A percentile compares a stretch with the other conserved stretches of the same genome.
phyloP scores from a whole-genome alignment of 2,113 vertebrate genomes.

The Oxygymnocypris stewartii region DNA sequence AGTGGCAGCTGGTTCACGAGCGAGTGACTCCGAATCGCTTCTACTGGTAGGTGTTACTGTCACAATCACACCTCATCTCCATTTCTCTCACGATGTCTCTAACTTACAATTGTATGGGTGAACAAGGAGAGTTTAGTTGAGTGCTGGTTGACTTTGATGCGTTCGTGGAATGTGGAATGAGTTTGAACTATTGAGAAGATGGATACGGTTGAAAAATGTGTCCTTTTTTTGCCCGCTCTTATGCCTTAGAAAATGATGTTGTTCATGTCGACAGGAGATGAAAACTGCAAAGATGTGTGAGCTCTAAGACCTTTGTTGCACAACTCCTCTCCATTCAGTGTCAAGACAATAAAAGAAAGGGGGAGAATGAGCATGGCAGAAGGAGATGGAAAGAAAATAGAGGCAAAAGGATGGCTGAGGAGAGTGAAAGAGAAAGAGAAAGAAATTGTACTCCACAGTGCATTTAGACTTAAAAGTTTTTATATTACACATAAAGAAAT shows the following conservation, averaged over 20 bases:
- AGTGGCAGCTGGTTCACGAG: constrained; percentile 95
- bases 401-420: not conserved
- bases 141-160: constrained; percentile 12
- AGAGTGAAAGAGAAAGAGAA: not conserved
- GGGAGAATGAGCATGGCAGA: not conserved
- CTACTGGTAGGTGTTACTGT: constrained; percentile 87
- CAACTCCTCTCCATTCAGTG: not conserved
- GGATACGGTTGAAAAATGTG: not conserved
- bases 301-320: not conserved
- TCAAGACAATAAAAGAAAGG: not conserved
- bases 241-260: not conserved
- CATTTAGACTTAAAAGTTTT: not conserved
- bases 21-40: constrained; percentile 93
- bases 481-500: not conserved
- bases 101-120: not conserved
- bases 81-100: not conserved
- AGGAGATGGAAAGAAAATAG: not conserved
- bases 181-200: constrained; percentile 10
- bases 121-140: not conserved
- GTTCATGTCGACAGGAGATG: not conserved
- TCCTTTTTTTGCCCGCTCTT: not conserved
- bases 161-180: not conserved
- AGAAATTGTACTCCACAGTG: not conserved
- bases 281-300: not conserved
- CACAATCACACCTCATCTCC: constrained; percentile 25